phyloP scores from a whole-genome alignment of 2,888 invertebrate genomes.

The Agonum fuliginosum region DNA sequence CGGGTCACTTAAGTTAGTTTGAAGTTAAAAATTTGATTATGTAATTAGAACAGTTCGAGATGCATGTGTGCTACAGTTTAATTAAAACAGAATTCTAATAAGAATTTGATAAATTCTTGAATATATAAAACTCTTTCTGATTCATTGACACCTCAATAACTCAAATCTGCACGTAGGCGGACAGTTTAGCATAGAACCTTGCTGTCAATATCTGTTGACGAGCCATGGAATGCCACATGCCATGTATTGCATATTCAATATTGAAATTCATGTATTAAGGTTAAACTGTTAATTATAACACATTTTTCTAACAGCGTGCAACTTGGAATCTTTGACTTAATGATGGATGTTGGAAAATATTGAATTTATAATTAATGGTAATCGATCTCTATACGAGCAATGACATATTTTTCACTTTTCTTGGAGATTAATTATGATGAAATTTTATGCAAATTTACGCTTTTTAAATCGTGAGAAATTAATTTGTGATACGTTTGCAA shows the following conservation, averaged over 20 bases:
- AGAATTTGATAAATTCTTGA: conserved; percentile 5
- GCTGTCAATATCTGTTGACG: conserved; percentile 25
- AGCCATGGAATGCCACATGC: conserved; percentile 15
- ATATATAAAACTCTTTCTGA: background rate
- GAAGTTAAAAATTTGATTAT: too few species aligned
- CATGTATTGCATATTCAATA: conserved; percentile 10
- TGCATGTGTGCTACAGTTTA: too few species aligned
- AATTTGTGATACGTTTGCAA: too few species aligned
- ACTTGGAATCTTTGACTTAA: conserved; percentile 10
- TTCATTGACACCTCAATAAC: conserved; percentile 19
- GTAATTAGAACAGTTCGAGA: too few species aligned
- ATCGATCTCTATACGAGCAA: conserved; percentile 1
- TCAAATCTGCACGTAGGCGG: conserved; percentile 9
- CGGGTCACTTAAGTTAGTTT: too few species aligned
- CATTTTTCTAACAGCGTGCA: background rate
- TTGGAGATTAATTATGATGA: background rate
- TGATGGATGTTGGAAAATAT: conserved; percentile 28
- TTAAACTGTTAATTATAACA: conserved; percentile 14
- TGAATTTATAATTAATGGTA: conserved; percentile 1
- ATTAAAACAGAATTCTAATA: too few species aligned
- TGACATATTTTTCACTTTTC: conserved; percentile 38
- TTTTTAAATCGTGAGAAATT: too few species aligned
- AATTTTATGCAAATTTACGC: conserved; percentile 9
- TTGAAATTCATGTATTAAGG: conserved; percentile 31
- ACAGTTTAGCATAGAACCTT: conserved; percentile 25